Evolutionary conservation across 2,888 invertebrate species (phyloP), one percentile per base, ranked within the genome.

Genomic region (Hirtodrosophila cameraria): DNA sequence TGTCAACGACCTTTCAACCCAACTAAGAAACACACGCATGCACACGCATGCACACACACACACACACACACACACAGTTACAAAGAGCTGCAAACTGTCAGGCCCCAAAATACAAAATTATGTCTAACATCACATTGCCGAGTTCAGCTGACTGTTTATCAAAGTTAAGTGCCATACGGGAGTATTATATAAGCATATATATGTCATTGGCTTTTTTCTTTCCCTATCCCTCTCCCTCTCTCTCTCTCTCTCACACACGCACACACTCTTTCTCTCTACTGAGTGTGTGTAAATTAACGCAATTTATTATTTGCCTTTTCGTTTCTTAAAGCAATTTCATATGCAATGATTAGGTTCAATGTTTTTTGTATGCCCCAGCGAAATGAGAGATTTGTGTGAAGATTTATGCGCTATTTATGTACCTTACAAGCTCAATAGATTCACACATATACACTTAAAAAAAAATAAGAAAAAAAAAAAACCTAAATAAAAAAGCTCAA

Each of bases 381-480:
- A 80, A 79, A 82, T 82, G 63, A 83, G 81, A 79, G 83, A 83
- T 82, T 83, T 83, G 75, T 77, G 65, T 52, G 12, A 65, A 83
- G 83, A 83, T 81, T 82, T 83, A 83, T 81, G 79, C 79, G 65
- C 63, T 30, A 67, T 80, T 77, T 77, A 80, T 80, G 82, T 82
- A 75, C 77, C 82, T 65, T 62, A 60, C 65, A 59, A 68, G 63
- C 58, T 55, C 45, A 52, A 28, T 36, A 45, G 9, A 36, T 36
- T 11, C 27, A 25, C 27, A 28, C 13, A 43, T 8, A 49, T n/a
- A 27, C 27, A n/a, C n/a, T 31, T 30, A 8, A 9, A 23, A 23
- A 23, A 23, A 23, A 23, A 4, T 1, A 18, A 18, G 3, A 18
- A 4, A 2, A 1, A 18, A 18, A 18, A 18, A 18, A 18, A 4